phyloP scores from a whole-genome alignment of 2,113 vertebrate genomes.

The Callopanchax toddi region DNA sequence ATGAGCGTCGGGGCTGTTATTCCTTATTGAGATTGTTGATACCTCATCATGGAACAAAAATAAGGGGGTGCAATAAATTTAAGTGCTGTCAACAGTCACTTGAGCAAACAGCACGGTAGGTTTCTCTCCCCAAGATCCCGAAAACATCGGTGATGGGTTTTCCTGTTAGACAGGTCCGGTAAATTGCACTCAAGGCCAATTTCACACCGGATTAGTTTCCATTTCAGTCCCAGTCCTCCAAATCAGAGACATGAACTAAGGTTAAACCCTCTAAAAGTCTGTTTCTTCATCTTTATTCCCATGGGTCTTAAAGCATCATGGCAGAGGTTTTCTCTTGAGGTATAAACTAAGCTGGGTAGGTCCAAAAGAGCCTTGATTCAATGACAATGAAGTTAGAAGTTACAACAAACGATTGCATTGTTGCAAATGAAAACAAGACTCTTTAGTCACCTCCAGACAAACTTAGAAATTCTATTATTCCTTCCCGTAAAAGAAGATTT shows the following conservation, averaged over 20 bases:
- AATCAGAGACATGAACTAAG: conserved; percentile 44
- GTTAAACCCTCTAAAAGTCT: conserved; percentile 57
- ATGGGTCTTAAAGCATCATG: conserved; percentile 46
- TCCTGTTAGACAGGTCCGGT: conserved; percentile 55
- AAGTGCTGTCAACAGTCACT: conserved; percentile 72
- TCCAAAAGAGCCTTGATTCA: conserved; percentile 25
- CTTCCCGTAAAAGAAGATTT: conserved; percentile 21
- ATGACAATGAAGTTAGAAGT: no score
- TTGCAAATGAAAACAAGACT: no score
- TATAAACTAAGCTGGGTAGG: conserved; percentile 26
- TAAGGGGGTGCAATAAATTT: conserved; percentile 68
- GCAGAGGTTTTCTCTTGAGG: conserved; percentile 35
- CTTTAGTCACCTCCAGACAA: conserved; percentile 3
- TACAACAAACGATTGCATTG: no score
- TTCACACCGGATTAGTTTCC: conserved; percentile 77
- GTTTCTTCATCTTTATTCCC: conserved; percentile 47
- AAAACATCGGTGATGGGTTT: conserved; percentile 68
- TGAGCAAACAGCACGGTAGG: conserved; percentile 61
- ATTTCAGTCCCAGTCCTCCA: conserved; percentile 61
- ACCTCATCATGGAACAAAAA: conserved; percentile 71
- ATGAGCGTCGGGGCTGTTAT: conserved; percentile 74
- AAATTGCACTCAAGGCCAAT: conserved; percentile 67
- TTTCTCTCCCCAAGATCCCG: conserved; percentile 38
- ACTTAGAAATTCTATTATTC: conserved; percentile 5
- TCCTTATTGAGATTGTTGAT: conserved; percentile 71